Percentiles rank a stretch among this genome's conserved stretches.
phyloP scores from a whole-genome alignment of 2,113 vertebrate genomes.

The Grammatotria lemairii region DNA sequence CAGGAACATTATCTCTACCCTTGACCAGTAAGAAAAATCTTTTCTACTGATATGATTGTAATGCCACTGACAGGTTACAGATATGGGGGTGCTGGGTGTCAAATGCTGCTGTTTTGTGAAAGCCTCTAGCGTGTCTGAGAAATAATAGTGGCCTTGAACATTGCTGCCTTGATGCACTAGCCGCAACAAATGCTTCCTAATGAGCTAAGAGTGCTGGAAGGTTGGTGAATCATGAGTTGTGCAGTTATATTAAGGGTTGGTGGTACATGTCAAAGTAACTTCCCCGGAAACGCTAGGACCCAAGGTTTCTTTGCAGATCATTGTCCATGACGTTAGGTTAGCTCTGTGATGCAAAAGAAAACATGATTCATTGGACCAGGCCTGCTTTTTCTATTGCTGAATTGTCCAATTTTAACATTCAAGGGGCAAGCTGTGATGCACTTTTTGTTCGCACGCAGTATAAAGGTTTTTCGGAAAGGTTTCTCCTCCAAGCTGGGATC shows the following conservation, averaged over 20 bases:
- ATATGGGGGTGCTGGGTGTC: neutral
- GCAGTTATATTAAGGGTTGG: neutral
- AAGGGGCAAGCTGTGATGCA: neutral
- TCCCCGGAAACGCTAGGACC: neutral
- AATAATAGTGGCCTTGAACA: neutral
- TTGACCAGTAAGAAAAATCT: neutral
- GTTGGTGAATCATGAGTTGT: neutral
- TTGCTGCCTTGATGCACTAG: neutral
- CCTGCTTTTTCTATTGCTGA: neutral
- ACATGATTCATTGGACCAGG: neutral
- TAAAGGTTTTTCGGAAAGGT: neutral
- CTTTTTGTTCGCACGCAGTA: rapidly evolving
- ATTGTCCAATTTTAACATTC: neutral
- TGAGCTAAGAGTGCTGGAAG: neutral
- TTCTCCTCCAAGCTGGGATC: neutral
- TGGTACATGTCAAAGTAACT: neutral
- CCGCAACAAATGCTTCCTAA: neutral
- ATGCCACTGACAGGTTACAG: neutral
- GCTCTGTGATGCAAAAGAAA: neutral
- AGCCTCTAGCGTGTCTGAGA: neutral
- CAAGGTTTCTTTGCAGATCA: neutral
- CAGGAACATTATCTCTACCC: neutral
- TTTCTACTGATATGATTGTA: neutral
- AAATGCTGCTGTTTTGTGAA: neutral
- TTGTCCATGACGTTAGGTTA: neutral